Evolutionary conservation across 2,113 vertebrate genomes (phyloP), one percentile per base, ranked within the genome.

Genomic region (Chaetodon trifascialis): DNA sequence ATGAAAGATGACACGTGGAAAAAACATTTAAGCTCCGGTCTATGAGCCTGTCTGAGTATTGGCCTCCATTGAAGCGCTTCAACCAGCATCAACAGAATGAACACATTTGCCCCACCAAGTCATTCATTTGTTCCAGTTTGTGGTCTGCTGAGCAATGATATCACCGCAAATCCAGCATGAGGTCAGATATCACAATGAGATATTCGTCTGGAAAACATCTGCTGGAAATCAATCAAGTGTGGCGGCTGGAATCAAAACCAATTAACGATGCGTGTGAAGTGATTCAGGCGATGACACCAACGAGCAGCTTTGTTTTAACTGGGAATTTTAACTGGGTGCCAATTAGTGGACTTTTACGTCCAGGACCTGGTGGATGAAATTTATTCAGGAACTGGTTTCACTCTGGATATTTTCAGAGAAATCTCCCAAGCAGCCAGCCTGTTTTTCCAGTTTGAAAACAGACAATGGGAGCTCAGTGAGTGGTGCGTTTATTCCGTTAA

Each of bases 121-220:
- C 46, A 64, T 51, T 60, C 5, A 56, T 76, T 17, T 52, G 40
- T 59, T 70, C 54, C 36, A 23, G 70, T 60, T 23, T 55, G 58
- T 38, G 38, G 58, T 52, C 46, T 47, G 44, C 34, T 30, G 46
- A 54, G 51, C 23, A 21, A 46, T 49, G 19, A 52, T n/a, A 12
- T 23, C 59, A 66, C n/a, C 34, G 2, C 25, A 66, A 84, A 64
- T 73, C 58, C 72, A 69, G 59, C 25, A 78, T 17, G 52, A 73
- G 63, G 40, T 82, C 72, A 58, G 58, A 66, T 80, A 72, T 58
- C 10, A 2, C 52, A 16, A 6, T 16, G 44, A 66, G 30, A 60
- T 62, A 36, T 63, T 77, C 52, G 62, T 72, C 59, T 34, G 52
- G 47, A 36, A 65, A 65, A 42, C 36, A 71, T 62, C 74, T 52